phyloP scores from a whole-genome alignment of 2,797 vertebrate species.

The Pteronotus mesoamericanus region DNA sequence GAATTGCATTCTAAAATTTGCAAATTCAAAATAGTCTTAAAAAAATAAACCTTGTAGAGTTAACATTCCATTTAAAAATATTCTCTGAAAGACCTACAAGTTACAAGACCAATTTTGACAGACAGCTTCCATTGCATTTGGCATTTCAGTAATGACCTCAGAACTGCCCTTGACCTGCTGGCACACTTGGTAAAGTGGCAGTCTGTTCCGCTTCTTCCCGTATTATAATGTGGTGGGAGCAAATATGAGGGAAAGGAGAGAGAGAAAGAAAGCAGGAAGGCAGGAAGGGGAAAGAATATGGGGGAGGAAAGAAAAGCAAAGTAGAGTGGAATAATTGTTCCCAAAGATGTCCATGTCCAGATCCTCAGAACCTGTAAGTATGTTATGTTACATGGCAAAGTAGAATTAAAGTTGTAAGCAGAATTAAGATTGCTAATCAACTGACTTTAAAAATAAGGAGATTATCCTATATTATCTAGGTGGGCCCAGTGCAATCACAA shows the following conservation, averaged over 20 bases:
- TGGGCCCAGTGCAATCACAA: neutral
- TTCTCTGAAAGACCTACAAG: constrained; percentile 23
- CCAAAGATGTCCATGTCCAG: neutral
- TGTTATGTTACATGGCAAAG: neutral
- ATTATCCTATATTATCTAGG: neutral
- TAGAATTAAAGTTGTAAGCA: neutral
- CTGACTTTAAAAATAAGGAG: neutral
- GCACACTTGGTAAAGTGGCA: neutral
- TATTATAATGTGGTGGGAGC: neutral
- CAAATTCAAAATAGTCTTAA: constrained; percentile 45
- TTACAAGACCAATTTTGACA: constrained; percentile 29
- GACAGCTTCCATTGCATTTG: constrained; percentile 29
- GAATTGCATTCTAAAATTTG: constrained; percentile 41
- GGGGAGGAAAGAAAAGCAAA: neutral
- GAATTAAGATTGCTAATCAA: neutral
- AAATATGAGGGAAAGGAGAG: neutral
- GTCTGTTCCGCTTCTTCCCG: neutral
- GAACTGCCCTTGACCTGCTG: neutral
- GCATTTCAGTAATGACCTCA: constrained; percentile 57
- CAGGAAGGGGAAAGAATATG: neutral
- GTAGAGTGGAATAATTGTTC: neutral
- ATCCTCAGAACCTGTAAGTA: neutral
- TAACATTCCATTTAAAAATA: constrained; percentile 52
- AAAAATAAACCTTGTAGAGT: constrained; percentile 45
- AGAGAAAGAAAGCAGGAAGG: neutral